Evolutionary conservation across 2,113 vertebrate genomes (phyloP).

Genomic region (Planiliza haematocheilus): DNA sequence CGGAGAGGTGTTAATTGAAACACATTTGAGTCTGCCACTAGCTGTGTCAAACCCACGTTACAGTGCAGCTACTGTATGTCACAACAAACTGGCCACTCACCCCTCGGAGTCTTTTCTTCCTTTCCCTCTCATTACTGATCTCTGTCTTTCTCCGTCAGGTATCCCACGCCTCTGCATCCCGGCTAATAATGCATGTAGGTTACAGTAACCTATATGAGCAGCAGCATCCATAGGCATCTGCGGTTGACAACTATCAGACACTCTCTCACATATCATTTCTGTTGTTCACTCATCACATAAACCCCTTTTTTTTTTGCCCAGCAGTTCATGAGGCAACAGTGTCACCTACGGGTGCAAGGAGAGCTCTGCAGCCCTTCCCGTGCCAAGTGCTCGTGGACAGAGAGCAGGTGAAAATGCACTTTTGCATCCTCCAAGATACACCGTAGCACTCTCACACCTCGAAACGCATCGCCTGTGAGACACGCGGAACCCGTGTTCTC

Average conservation of each 20-base stretch:
- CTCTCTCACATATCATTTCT: conserved; percentile 58
- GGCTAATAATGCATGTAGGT: conserved; percentile 54
- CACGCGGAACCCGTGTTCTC: conserved; percentile 18
- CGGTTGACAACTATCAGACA: conserved; percentile 53
- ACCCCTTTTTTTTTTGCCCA: not conserved
- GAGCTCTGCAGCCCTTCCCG: conserved; percentile 1
- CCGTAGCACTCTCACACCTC: not conserved
- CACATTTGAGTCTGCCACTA: conserved; percentile 23
- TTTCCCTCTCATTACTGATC: conserved; percentile 4
- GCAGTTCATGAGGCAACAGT: conserved; percentile 74
- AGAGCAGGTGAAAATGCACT: conserved; percentile 2
- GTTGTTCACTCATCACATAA: conserved; percentile 38
- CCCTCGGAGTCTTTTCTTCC: conserved; percentile 1
- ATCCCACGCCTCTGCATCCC: conserved; percentile 21
- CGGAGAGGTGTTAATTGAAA: conserved; percentile 47
- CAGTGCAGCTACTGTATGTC: not conserved
- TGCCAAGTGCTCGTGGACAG: not conserved
- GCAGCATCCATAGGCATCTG: conserved; percentile 33
- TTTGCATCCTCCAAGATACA: not conserved
- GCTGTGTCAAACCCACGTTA: conserved; percentile 24
- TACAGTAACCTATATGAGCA: conserved; percentile 48
- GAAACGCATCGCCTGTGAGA: not conserved
- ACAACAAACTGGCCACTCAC: conserved; percentile 11
- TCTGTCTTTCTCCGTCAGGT: conserved; percentile 22
- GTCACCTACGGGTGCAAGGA: conserved; percentile 74